Base-by-base conservation (phyloP, 2,797 vertebrate species). In the Ispidina picta region DNA sequence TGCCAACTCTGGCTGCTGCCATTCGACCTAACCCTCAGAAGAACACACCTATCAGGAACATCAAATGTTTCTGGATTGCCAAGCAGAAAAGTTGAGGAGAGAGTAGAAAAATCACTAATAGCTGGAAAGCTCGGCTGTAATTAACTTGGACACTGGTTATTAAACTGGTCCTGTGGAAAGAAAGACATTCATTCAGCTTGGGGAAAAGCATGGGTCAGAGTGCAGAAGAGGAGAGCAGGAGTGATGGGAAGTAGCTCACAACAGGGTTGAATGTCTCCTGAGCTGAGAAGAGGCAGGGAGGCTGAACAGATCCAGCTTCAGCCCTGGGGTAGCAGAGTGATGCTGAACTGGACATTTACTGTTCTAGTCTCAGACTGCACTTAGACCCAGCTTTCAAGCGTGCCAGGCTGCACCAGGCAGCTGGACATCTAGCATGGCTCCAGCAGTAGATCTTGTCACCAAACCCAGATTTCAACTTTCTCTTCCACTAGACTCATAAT, bases 231-330 rank as follows among this genome's bases (percentile, higher is more conserved):
- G 59, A 63, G 22, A 85, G 35, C 26, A 43, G 51, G 23, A 70
- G 35, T 0, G 0, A 33, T 28, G 39, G 74, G 78, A 86, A 75
- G 75, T 6, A 76, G 51, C 41, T 56, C 58, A 58, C 14, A 21
- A 29, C 25, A 25, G 39, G 25, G 21, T 2, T 1, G 3, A 29
- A 58, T 3, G 14, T n/a, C 48, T 70, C 10, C 2, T 3, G 16
- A 2, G 4, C 0, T 0, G 65, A 58, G 64, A 23, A 71, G 51
- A 62, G 55, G 52, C 14, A 62, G 59, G 2, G 26, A 58, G 46
- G 71, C 54, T 46, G 20, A 71, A 81, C 12, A 65, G 26, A 74
- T 52, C 59, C 37, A 10, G 6, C 33, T 52, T 29, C 44, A n/a
- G 43, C 52, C 15, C 15, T 3, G 29, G 0, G 2, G 43, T 3